Percentiles rank a stretch among this genome's conserved stretches.
Evolutionary conservation across 2,113 vertebrate species (phyloP).

Genomic region (Pelobates fuscus): DNA sequence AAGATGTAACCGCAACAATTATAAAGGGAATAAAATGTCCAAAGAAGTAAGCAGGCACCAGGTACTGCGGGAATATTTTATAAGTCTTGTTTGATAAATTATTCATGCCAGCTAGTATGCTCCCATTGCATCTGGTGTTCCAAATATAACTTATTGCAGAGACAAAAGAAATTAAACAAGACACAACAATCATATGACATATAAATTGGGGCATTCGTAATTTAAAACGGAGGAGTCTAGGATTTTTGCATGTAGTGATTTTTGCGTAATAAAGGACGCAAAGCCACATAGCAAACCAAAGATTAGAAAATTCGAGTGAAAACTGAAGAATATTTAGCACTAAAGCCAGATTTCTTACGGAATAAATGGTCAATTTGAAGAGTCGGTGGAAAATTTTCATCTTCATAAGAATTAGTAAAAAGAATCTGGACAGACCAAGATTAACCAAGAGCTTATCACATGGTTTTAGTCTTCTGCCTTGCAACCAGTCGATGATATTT

Average conservation of each 20-base stretch:
- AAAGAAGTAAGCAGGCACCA: background rate
- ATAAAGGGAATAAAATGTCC: background rate
- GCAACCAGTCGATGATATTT: background rate
- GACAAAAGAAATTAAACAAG: background rate
- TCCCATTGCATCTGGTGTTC: background rate
- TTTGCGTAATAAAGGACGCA: background rate
- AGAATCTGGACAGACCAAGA: background rate
- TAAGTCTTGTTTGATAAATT: no score
- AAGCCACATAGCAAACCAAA: background rate
- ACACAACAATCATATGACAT: background rate
- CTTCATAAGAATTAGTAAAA: background rate
- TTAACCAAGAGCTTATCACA: background rate
- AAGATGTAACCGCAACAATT: background rate
- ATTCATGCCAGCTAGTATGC: no score
- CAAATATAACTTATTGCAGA: background rate
- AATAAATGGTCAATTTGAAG: background rate
- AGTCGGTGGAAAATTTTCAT: background rate
- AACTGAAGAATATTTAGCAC: background rate
- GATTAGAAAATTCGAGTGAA: background rate
- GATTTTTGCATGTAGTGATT: background rate
- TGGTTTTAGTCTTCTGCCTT: background rate
- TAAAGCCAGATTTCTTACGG: background rate
- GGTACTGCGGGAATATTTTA: no score
- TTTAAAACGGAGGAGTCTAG: background rate
- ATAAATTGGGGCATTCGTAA: background rate